A percentile compares a stretch with the other conserved stretches of the same genome.
Conservation (phyloP, 2,113 vertebrate species). For the Atractosteus spatula region DNA sequence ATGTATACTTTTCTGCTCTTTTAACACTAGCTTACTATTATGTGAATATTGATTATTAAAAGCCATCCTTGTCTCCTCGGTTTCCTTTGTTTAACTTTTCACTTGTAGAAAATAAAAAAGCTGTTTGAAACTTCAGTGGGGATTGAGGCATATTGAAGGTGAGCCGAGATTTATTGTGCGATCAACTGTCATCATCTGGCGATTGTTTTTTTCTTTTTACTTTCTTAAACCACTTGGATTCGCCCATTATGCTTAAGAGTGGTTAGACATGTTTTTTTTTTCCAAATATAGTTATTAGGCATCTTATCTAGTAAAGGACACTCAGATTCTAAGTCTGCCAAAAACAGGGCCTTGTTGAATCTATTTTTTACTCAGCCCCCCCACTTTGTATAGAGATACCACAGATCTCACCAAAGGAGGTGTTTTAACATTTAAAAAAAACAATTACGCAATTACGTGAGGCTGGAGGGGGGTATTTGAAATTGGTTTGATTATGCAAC, state of each 20-base stretch:
- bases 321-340: no score
- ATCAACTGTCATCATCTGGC: constrained; percentile 1
- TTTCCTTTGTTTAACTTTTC: constrained; percentile 14
- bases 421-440: no score
- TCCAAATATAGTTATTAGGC: neutral
- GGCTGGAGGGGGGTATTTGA: no score
- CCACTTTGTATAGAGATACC: no score
- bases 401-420: no score
- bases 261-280: no score
- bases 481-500: no score
- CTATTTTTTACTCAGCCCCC: no score
- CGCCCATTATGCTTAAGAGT: constrained; percentile 37
- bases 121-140: neutral
- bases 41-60: constrained; percentile 7
- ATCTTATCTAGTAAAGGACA: neutral
- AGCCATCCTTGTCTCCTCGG: constrained; percentile 1
- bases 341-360: no score
- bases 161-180: neutral
- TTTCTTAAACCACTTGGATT: constrained; percentile 40
- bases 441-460: no score
- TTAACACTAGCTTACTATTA: neutral
- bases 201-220: neutral
- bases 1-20: neutral
- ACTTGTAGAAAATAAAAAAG: constrained; percentile 18
- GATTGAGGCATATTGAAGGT: neutral